Base-by-base conservation (phyloP, 1,140 invertebrate genomes). In the Drosophila jambulina region DNA sequence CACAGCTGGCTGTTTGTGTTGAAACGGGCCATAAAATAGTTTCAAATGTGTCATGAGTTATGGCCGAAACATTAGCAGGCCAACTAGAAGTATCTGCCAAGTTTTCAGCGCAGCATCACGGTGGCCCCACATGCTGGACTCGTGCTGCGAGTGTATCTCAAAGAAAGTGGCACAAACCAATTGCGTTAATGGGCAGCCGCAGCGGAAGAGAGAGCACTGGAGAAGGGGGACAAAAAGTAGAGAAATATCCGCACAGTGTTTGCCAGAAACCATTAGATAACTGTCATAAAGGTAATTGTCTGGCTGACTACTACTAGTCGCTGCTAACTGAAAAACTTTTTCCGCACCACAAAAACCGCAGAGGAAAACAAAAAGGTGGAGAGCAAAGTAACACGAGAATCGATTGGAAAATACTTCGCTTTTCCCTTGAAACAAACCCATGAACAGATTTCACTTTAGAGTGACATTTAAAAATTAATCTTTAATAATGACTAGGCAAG, bases 101-200 rank as follows among this genome's bases (percentile, higher is more conserved):
- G 46, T 54, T 68, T 68, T 53, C 29, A 61, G 38, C 59, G 57
- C 59, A 65, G 38, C 53, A 43, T 49, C 40, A 54, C 53, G 53
- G 63, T 48, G 75, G 63, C 63, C 65, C 65, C 65, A 65, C 65
- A 69, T 69, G 65, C 65, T 70, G 67, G 62, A 70, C 46, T 53
- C 46, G 46, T 69, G 65, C 61, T 65, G 60, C 42, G 21, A 49
- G 48, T 54, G 51, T 59, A 62, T 57, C 38, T 61, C 38, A 38
- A 67, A 71, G 78, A 82, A 82, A 82, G 78, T 85, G 75, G 79
- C 69, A 75, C 82, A 86, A 86, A 82, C 60, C 82, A 85, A 85
- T 85, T 85, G 82, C 82, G 74, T 75, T 84, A 85, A 84, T 84
- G 77, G 82, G 54, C 21, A 53, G 46, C 21, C 62, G 67, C 61